Evolutionary conservation across 2,797 vertebrate species (phyloP).

Genomic region (Molossus molossus): DNA sequence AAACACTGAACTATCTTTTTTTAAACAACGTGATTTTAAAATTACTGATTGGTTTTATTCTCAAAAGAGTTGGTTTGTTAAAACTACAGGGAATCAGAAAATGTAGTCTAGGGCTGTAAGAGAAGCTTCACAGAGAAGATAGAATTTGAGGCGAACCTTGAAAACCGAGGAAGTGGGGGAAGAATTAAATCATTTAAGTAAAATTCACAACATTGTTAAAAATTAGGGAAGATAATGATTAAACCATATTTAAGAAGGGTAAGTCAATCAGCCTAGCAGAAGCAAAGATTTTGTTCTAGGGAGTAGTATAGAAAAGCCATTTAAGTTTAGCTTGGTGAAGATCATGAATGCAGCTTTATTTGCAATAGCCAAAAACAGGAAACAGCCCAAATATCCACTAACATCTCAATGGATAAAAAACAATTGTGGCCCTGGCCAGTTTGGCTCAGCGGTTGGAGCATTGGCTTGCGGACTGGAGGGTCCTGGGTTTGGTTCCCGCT

Average conservation of each 20-base stretch:
- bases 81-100: not conserved
- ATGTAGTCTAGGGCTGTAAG: not conserved
- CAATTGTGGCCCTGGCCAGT: too few relatives aligned
- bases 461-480: too few relatives aligned
- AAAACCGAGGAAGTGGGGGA: conserved; percentile 4
- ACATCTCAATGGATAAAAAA: too few relatives aligned
- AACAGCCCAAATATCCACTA: too few relatives aligned
- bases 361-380: too few relatives aligned
- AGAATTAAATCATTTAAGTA: not conserved
- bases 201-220: not conserved
- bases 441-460: too few relatives aligned
- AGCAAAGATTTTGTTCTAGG: not conserved
- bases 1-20: not conserved
- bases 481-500: too few relatives aligned
- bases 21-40: conserved; percentile 50
- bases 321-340: not conserved
- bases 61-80: conserved; percentile 42
- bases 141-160: conserved; percentile 7
- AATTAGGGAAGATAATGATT: not conserved
- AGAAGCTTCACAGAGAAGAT: not conserved
- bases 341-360: not conserved
- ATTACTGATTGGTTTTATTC: not conserved
- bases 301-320: not conserved
- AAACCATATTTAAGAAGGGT: not conserved
- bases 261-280: not conserved